phyloP scores from a whole-genome alignment of 92 coral and sea anemone species.

The Porites lobata region DNA sequence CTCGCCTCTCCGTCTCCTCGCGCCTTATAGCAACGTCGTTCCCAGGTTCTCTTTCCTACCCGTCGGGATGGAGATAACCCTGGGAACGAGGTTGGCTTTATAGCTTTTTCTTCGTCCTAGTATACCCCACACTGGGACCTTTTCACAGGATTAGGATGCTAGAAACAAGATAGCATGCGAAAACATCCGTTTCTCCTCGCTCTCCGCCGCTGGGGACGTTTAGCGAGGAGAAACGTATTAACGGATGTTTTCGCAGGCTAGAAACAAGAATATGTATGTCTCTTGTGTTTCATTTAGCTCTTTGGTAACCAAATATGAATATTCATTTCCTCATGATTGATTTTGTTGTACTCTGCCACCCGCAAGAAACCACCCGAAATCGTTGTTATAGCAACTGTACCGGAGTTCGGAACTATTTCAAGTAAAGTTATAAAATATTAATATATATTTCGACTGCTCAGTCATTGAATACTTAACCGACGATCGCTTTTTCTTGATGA shows the following conservation, averaged over 20 bases:
- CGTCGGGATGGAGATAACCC: too few species aligned
- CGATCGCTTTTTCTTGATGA: slow-evolving; percentile 2
- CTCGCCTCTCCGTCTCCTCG: too few species aligned
- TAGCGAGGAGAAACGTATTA: too few species aligned
- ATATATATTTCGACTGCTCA: neutral
- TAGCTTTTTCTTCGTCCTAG: too few species aligned
- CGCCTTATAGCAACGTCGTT: too few species aligned
- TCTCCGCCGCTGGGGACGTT: too few species aligned
- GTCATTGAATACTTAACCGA: slow-evolving; percentile 1
- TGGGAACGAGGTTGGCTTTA: too few species aligned
- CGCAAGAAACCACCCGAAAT: slow-evolving; percentile 2
- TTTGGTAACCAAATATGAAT: too few species aligned
- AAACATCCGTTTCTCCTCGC: too few species aligned
- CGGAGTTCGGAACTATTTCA: slow-evolving; percentile 1
- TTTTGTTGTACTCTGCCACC: neutral
- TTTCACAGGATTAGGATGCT: neutral
- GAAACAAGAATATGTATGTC: neutral
- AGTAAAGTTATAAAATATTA: slow-evolving; percentile 42
- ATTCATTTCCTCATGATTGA: neutral
- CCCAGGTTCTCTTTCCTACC: too few species aligned
- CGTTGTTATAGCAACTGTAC: slow-evolving; percentile 39
- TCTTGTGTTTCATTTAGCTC: neutral
- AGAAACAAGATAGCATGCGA: neutral
- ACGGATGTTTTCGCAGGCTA: neutral
- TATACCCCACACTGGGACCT: neutral